Evolutionary conservation across 2,113 vertebrate genomes (phyloP), one percentile per base, ranked within the genome.

Genomic region (Ranitomeya imitator): DNA sequence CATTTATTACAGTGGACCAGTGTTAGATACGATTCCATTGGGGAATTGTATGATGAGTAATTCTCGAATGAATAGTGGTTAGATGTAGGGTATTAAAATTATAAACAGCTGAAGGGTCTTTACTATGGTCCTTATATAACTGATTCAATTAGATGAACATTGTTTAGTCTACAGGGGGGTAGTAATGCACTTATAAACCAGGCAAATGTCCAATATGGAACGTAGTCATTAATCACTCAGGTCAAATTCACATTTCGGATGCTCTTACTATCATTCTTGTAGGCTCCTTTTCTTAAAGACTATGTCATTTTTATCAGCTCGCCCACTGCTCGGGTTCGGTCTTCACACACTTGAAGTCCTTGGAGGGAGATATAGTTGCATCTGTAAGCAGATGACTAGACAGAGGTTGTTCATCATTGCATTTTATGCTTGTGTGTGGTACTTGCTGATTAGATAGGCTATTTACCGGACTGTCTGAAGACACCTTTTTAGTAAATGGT

Each of bases 241-340:
- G 54, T 91, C 86, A 83, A 83, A 90, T 92, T 83, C 80, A 77
- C 60, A 87, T 87, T 80, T 57, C 51, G 76, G 54, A 83, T 69
- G 55, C 55, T 82, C 45, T 16, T 55, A 71, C 83, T 83, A 88
- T 83, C 55, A 83, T 77, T 88, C 74, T 88, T 26, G 60, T 69
- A 77, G 71, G 74, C 81, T 88, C 55, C 0, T 31, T 21, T 86
- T 79, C 88, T 77, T 21, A 79, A 86, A 55, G 7, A 63, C 79
- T 57, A 9, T 31, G 54, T 54, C 90, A 88, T 89, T 79, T 90
- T 26, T 15, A 78, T 12, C 13, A 13, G 23, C 8, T 89, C 11
- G 71, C 45, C 52, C 19, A 60, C 83, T 51, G 63, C n/a, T 63
- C 88, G 60, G 77, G 63, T 85, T 82, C 37, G 82, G 87, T 55